Base-by-base conservation (phyloP, 1,140 invertebrate species). In the Episyrphus balteatus region DNA sequence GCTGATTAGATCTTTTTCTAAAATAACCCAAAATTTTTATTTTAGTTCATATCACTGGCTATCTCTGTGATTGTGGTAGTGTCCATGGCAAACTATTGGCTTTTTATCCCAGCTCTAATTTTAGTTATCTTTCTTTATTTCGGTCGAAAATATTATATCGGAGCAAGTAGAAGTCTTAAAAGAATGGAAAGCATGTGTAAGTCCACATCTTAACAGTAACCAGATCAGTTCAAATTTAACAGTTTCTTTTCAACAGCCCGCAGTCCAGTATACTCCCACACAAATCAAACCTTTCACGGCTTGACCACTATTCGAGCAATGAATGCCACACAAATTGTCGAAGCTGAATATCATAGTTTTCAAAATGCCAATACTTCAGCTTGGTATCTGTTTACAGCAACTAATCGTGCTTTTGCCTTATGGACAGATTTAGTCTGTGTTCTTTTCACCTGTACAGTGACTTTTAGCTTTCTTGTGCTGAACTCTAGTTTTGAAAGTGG, bases 221-320 rank as follows among this genome's bases (percentile, higher is more conserved):
- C 11, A n/a, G n/a, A 41, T 41, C 6, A 12, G 13, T n/a, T n/a
- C n/a, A 14, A 37, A 37, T 3, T 5, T 11, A 9, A 38, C 11
- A 18, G 5, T 34, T 17, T 17, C 37, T 34, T 26, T n/a, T 48
- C 15, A 3, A 79, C 19, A 85, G 83, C 80, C 42, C 74, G 82
- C 47, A 84, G 82, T 57, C 91, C 90, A 21, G 81, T 92, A 2
- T 88, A 90, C 55, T 88, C 88, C 32, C 87, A 92, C 55, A 74
- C 88, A 1, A 85, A 80, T 59, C 79, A 87, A 19, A 84, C 85
- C 1, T 70, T 92, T 48, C 73, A 81, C 41, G 90, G 90, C 1
- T 62, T 94, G 9, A 77, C 80, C 33, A 92, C 88, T 1, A 87
- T 94, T 49, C 72, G 90, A 39, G 81, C 88, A 1, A 79, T 79